A percentile compares a stretch with the other conserved stretches of the same genome.
phyloP scores from a whole-genome alignment of 2,888 invertebrate genomes.

The Podabrus alpinus region DNA sequence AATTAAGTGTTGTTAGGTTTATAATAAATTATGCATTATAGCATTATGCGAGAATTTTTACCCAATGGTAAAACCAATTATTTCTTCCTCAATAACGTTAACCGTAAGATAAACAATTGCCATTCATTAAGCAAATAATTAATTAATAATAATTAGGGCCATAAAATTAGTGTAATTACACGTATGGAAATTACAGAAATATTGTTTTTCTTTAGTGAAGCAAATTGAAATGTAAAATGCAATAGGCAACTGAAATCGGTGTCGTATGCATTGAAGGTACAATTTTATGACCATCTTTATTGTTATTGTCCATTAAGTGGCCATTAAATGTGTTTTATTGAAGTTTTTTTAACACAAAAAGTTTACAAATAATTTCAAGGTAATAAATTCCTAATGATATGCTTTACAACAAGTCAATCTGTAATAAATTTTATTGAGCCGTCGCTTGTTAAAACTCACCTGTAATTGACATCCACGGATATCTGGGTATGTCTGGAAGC shows the following conservation, averaged over 20 bases:
- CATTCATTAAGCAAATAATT: not conserved
- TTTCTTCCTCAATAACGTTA: not conserved
- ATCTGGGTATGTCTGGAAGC: constrained; percentile 89
- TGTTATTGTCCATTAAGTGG: constrained; percentile 52
- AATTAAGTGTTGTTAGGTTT: not conserved
- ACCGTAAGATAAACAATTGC: not conserved
- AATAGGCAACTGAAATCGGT: constrained; percentile 26
- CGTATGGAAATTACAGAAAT: not conserved
- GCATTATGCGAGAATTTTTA: not conserved
- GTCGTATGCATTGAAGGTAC: constrained; percentile 38
- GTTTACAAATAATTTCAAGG: constrained; percentile 20
- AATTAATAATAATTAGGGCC: not conserved
- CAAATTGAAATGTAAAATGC: constrained; percentile 26
- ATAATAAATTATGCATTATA: not conserved
- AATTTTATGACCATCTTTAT: constrained; percentile 52
- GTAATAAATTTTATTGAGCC: not conserved
- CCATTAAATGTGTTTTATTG: constrained; percentile 54
- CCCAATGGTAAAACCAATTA: not conserved
- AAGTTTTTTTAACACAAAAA: constrained; percentile 41
- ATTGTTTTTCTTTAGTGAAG: not conserved
- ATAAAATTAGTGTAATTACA: not conserved
- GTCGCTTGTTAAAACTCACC: constrained; percentile 64
- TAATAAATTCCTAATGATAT: constrained; percentile 17
- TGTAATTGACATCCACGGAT: constrained; percentile 97
- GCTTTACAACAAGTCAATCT: not conserved